These are phyloP conservation scores for Suncus etruscus DNA, from an alignment of 2,113 vertebrate genomes.

Conservation along the genomic window DNA sequence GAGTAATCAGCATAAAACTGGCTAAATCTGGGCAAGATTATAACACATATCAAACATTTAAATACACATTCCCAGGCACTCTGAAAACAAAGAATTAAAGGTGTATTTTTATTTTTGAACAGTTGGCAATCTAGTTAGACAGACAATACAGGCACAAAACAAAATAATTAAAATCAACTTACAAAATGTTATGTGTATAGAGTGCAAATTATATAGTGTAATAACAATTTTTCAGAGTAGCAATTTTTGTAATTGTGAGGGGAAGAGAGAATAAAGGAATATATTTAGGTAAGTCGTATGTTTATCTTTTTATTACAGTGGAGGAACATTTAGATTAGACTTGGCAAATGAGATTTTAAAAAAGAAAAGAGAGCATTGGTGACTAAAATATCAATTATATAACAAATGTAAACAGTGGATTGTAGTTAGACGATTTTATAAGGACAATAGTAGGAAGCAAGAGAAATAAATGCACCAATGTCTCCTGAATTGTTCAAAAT, in stretches of 20 bases:
- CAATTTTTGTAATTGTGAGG: not conserved
- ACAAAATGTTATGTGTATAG: not conserved
- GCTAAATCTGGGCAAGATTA: conserved; percentile 9
- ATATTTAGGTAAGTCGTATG: conserved; percentile 22
- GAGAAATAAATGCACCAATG: not conserved
- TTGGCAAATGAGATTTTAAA: conserved; percentile 49
- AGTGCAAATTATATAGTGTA: not conserved
- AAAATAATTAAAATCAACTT: conserved; percentile 55
- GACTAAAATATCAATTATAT: conserved; percentile 49
- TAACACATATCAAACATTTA: conserved; percentile 28
- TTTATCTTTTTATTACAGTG: not conserved
- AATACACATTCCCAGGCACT: not conserved
- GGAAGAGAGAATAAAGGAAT: not conserved
- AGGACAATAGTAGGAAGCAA: conserved; percentile 11
- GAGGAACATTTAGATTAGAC: conserved; percentile 7
- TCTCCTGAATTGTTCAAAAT: conserved; percentile 6
- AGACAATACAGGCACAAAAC: conserved; percentile 26
- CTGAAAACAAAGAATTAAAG: conserved; percentile 14
- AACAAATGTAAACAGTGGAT: conserved; percentile 40
- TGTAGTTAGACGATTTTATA: not conserved
- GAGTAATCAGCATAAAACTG: not conserved
- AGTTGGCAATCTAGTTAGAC: not conserved
- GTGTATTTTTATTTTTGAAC: not conserved
- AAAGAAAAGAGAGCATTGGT: conserved; percentile 56
- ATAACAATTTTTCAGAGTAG: not conserved